A percentile compares a stretch with the other conserved stretches of the same genome.
Conservation (phyloP, 2,888 invertebrate genomes). For the Seira musarum region DNA sequence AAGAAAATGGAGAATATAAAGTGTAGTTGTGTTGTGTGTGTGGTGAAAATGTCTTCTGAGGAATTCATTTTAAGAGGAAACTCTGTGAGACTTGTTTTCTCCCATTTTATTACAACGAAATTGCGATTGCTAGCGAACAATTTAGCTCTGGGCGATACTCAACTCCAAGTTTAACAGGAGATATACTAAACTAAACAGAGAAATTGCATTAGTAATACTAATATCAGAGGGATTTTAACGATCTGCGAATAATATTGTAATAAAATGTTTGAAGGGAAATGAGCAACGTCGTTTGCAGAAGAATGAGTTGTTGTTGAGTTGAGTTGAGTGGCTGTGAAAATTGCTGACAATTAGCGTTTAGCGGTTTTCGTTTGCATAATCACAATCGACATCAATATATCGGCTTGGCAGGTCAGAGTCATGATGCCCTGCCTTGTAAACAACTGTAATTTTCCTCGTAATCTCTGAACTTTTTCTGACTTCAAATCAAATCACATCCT, state of each 20-base stretch:
- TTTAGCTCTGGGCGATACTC: slow-evolving; percentile 28
- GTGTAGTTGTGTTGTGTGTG: no score
- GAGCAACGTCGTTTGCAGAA: slow-evolving; percentile 26
- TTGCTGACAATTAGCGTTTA: slow-evolving; percentile 18
- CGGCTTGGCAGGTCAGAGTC: no score
- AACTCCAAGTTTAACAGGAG: neutral
- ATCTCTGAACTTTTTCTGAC: slow-evolving; percentile 29
- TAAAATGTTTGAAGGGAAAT: slow-evolving; percentile 20
- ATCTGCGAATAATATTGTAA: slow-evolving; percentile 37
- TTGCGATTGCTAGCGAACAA: no score
- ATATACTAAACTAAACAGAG: no score
- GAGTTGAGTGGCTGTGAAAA: neutral
- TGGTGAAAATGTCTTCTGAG: neutral
- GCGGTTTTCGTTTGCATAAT: no score
- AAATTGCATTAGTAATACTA: neutral
- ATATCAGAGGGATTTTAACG: slow-evolving; percentile 37
- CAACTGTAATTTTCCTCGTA: neutral
- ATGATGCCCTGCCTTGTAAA: no score
- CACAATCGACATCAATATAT: no score
- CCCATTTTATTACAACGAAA: no score
- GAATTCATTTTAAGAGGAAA: neutral
- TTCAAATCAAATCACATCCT: slow-evolving; percentile 1
- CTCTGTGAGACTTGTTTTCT: neutral
- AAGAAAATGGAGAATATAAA: no score
- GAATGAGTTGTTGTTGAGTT: slow-evolving; percentile 19